Evolutionary conservation across 2,113 vertebrate species (phyloP).

Genomic region (Castor canadensis): DNA sequence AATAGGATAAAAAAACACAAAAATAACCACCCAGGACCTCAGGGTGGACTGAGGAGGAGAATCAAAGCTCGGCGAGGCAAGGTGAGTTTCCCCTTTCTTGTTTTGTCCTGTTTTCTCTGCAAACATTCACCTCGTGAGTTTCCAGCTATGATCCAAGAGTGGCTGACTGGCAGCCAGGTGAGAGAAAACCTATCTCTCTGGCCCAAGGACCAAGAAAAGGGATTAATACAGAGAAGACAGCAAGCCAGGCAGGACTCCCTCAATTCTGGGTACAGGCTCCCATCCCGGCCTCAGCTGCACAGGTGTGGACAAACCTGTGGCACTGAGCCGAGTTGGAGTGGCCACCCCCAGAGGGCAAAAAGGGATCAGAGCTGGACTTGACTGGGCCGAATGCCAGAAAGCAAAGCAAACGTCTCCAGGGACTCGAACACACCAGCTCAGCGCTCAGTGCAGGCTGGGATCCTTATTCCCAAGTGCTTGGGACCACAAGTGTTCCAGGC

Average conservation of each 20-base stretch:
- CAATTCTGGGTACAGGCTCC: accelerated
- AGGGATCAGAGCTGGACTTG: accelerated
- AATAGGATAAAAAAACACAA: not conserved
- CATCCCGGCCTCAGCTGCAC: not conserved
- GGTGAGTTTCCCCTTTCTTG: accelerated
- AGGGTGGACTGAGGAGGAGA: not conserved
- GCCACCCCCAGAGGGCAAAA: not conserved
- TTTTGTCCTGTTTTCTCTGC: too few relatives aligned
- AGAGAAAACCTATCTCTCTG: not conserved
- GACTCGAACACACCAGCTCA: not conserved
- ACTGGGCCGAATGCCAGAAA: not conserved
- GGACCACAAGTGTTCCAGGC: not conserved
- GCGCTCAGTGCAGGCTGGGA: not conserved
- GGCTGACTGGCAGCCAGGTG: not conserved
- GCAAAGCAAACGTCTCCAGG: not conserved
- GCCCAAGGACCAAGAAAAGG: not conserved
- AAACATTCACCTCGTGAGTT: not conserved
- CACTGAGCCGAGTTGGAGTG: not conserved
- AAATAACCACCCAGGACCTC: too few relatives aligned
- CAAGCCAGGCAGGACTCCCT: not conserved
- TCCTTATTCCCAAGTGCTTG: not conserved
- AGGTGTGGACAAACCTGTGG: not conserved
- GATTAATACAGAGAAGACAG: not conserved
- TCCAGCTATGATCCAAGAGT: not conserved
- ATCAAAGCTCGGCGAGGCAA: not conserved